These are phyloP conservation scores for Nasonia vitripennis DNA, from an alignment of 1,140 invertebrate species.

Conservation along the genomic window DNA sequence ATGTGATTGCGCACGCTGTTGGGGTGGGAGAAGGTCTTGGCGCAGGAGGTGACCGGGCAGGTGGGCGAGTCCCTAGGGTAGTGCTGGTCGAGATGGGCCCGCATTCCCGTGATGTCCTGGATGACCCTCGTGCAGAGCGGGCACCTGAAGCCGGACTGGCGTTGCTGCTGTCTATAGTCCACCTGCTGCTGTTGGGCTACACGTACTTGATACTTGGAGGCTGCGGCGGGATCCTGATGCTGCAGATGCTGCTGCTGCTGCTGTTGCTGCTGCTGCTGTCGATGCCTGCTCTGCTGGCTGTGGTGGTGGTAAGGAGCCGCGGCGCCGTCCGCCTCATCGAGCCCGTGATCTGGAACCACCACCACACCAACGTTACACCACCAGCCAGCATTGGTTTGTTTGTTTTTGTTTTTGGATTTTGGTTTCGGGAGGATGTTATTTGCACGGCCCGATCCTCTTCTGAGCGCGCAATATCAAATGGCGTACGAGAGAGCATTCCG, in stretches of 20 bases:
- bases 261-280: conserved; percentile 72
- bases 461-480: too few species aligned
- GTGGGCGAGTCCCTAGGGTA: conserved; percentile 87
- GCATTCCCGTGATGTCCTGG: conserved; percentile 79
- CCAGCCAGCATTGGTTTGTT: conserved; percentile 67
- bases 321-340: conserved; percentile 68
- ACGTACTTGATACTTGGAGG: conserved; percentile 70
- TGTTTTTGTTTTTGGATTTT: background rate
- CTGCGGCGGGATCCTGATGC: conserved; percentile 59
- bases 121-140: conserved; percentile 82
- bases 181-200: conserved; percentile 70
- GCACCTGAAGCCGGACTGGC: conserved; percentile 72
- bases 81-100: conserved; percentile 85
- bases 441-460: background rate
- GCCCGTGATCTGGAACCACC: conserved; percentile 75
- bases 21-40: conserved; percentile 85
- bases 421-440: background rate
- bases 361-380: conserved; percentile 74
- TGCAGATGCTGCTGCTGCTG: conserved; percentile 41
- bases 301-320: conserved; percentile 73
- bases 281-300: conserved; percentile 72
- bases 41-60: conserved; percentile 84
- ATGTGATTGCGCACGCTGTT: conserved; percentile 90
- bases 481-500: too few species aligned
- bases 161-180: conserved; percentile 51